phyloP scores from a whole-genome alignment of 1,140 invertebrate species.

The Drosophila jambulina region DNA sequence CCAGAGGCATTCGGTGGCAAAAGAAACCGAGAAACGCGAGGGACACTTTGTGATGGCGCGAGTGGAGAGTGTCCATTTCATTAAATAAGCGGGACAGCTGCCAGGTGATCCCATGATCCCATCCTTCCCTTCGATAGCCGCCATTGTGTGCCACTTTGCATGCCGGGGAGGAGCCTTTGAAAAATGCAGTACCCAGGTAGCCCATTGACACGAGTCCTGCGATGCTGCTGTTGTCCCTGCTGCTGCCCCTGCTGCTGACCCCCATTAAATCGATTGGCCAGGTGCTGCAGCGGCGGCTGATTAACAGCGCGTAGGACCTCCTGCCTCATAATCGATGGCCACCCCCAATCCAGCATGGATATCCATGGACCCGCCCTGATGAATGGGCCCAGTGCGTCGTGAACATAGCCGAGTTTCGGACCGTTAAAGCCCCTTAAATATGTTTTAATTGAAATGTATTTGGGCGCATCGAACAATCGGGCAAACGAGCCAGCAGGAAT shows the following conservation, averaged over 20 bases:
- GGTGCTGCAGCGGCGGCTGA: constrained; percentile 37
- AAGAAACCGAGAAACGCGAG: constrained; percentile 16
- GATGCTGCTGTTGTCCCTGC: constrained; percentile 4
- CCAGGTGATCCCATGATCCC: constrained; percentile 44
- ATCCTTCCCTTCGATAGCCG: neutral
- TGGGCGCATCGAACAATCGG: constrained; percentile 59
- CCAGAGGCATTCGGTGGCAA: constrained; percentile 19
- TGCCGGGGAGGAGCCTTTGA: constrained; percentile 18
- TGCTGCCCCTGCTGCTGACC: neutral
- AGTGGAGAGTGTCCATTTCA: constrained; percentile 42
- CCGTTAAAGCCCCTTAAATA: constrained; percentile 65
- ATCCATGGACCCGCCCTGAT: constrained; percentile 31
- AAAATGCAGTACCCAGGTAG: constrained; percentile 26
- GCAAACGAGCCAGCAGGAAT: constrained; percentile 37
- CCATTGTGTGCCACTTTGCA: constrained; percentile 15
- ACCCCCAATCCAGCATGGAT: neutral
- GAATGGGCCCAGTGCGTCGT: constrained; percentile 56
- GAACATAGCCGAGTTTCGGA: constrained; percentile 4
- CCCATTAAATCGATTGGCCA: constrained; percentile 43
- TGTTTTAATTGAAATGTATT: constrained; percentile 82
- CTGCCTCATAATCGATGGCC: constrained; percentile 64
- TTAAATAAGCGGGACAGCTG: constrained; percentile 37
- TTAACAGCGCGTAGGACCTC: constrained; percentile 52
- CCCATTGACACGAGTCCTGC: constrained; percentile 31
- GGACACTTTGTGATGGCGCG: constrained; percentile 18